Evolutionary conservation across 1,140 invertebrate genomes (phyloP), one percentile per base, ranked within the genome.

Genomic region (Drosophila fuyamai): DNA sequence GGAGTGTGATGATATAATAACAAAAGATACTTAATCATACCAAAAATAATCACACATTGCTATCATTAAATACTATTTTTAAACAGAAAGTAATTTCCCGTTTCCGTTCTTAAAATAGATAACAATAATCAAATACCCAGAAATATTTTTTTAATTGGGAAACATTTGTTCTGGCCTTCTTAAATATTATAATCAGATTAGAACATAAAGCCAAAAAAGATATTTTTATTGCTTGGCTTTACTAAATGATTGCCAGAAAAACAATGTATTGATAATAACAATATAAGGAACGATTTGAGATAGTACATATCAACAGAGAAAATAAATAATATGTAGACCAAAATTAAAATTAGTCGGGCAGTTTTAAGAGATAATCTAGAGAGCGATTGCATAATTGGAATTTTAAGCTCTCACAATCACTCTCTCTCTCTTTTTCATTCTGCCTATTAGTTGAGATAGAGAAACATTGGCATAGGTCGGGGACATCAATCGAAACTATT

Each of bases 381-480:
- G 14, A 68, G 60, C 8, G 13, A 58, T 86, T 86, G 62, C 83
- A 72, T 85, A 85, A 85, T 65, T 16, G 2, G 35, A 29, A 40
- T 60, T 14, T 44, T 35, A 4, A 16, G 27, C 10, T 27, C 38
- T 35, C 14, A 36, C n/a, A 29, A 5, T 40, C 51, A 8, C 16
- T 35, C 32, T 18, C n/a, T 27, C 57, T 43, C 16, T 53, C 56
- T 51, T 18, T 56, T 10, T 43, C n/a, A 38, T 47, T 27, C 10
- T 41, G 32, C 38, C 27, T n/a, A 38, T 58, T 66, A 16, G 44
- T 51, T 9, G 47, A 50, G 13, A 12, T 13, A 53, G 65, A 63
- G 50, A 73, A 53, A 48, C 41, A 71, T 85, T 85, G 70, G 27
- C 54, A 50, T 82, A 85, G 82, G 82, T 85, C 81, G 57, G n/a